Evolutionary conservation across 2,797 vertebrate genomes (phyloP).

Genomic region (Ibycter americanus): DNA sequence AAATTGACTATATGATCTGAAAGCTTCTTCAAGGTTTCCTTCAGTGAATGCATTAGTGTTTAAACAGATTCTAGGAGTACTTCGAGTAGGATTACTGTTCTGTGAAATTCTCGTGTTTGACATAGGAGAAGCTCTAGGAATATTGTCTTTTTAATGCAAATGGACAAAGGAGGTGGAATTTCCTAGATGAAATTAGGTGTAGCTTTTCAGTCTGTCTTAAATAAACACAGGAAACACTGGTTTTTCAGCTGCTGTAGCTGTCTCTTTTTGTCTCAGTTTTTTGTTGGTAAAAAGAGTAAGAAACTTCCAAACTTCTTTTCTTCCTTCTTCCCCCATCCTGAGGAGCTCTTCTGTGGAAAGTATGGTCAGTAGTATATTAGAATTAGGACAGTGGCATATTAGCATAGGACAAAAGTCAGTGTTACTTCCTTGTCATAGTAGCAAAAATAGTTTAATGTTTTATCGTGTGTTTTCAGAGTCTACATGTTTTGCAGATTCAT

Average conservation of each 20-base stretch:
- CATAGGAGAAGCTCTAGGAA: neutral
- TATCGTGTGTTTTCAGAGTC: neutral
- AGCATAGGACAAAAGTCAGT: neutral
- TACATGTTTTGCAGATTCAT: neutral
- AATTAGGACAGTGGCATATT: neutral
- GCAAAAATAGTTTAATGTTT: neutral
- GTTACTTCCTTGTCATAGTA: neutral
- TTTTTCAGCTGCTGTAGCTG: neutral
- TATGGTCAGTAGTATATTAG: neutral
- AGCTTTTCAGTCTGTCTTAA: neutral
- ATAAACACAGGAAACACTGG: neutral
- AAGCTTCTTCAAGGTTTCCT: neutral
- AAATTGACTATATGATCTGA: neutral
- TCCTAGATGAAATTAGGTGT: neutral
- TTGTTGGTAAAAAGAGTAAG: neutral
- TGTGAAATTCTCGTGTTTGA: neutral
- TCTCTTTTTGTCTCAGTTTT: neutral
- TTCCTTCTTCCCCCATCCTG: neutral
- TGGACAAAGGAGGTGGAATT: neutral
- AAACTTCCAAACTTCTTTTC: neutral
- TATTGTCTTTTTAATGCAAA: neutral
- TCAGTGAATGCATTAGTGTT: neutral
- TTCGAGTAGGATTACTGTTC: neutral
- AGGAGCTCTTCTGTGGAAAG: neutral
- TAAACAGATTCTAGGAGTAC: neutral